Evolutionary conservation across 2,888 invertebrate genomes (phyloP), one percentile per base, ranked within the genome.

Genomic region (Lycocerus yunnanus): DNA sequence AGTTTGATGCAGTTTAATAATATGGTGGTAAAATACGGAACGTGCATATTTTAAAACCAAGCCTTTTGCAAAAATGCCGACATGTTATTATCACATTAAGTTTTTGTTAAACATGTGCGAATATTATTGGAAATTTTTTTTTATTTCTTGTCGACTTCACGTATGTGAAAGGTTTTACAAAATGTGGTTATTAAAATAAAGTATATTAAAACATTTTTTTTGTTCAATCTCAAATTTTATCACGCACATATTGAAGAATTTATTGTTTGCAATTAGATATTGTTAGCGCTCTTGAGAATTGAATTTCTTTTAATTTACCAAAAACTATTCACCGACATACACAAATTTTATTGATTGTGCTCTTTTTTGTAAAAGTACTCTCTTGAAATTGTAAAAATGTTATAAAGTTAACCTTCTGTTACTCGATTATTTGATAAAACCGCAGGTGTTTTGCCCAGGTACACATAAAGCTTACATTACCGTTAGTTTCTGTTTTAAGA

Each of bases 51-150:
- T 73, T 75, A 71, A 66, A 68, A 67, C 43, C 43, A 24, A 59
- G 58, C 65, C 15, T 68, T 73, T 72, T 71, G 68, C 14, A 68
- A 68, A 70, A 71, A 13, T 27, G 71, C 76, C 76, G 76, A 66
- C 75, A 21, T 75, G 61, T 76, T 73, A 73, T 73, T 73, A 76
- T 71, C 71, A 73, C 71, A 73, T 73, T 76, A 69, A 72, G 11
- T 66, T 74, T 63, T 20, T 63, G n/a, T 63, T 63, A 63, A 63
- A 16, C 16, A 20, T 63, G 61, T 63, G 61, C 61, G 61, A 63
- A 63, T 63, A 63, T 18, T 20, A 20, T 16, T 63, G 20, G 61
- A 18, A 18, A 63, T 63, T 63, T 63, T n/a, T n/a, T 63, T 63
- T 63, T 63, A 43, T 43, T 43, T 60, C 16, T 63, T 15, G 61